Base-by-base conservation (phyloP, 2,888 invertebrate genomes). In the Alviniconcha strummeri region DNA sequence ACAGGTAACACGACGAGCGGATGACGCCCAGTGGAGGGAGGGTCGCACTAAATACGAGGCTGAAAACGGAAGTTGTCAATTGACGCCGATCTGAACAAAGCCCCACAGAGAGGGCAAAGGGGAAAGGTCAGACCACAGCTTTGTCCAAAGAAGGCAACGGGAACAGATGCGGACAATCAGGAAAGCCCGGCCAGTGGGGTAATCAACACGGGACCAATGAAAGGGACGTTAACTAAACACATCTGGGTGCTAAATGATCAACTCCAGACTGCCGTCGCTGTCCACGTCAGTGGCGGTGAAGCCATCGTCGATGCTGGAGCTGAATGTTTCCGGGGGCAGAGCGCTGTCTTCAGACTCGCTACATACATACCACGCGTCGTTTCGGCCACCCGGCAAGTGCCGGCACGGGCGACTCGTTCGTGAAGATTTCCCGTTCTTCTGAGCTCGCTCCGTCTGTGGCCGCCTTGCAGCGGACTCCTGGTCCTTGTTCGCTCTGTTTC, bases 301-400 rank as follows among this genome's bases (percentile, higher is more conserved):
- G 80, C 85, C 55, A 85, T 78, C 64, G 84, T 89, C 83, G 75
- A 87, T 85, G 79, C 88, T 88, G 69, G 88, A 88, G 78, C 87
- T 88, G 67, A 86, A 87, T 9, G 85, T 89, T 75, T 91, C 88
- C 36, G 89, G 88, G 2, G 90, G 91, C 36, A 89, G 88, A 3
- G 91, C 90, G 57, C 90, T 90, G 84, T 91, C 90, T 57, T 89
- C 89, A 0, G 90, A 90, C 71, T 91, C 91, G 85, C 90, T 90
- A 67, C 87, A 88, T 57, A 88, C 85, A 72, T 88, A 88, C 87
- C 88, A 87, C 13, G 85, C 72, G 82, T 84, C 85, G n/a, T 57
- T 72, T n/a, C 56, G 52, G 36, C 60, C 36, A 36, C 17, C 80
- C 52, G 17, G 13, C 11, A n/a, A 36, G 3, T 19, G 17, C 19